Base-by-base conservation (phyloP, 2,113 vertebrate species). In the Tragelaphus buxtoni region DNA sequence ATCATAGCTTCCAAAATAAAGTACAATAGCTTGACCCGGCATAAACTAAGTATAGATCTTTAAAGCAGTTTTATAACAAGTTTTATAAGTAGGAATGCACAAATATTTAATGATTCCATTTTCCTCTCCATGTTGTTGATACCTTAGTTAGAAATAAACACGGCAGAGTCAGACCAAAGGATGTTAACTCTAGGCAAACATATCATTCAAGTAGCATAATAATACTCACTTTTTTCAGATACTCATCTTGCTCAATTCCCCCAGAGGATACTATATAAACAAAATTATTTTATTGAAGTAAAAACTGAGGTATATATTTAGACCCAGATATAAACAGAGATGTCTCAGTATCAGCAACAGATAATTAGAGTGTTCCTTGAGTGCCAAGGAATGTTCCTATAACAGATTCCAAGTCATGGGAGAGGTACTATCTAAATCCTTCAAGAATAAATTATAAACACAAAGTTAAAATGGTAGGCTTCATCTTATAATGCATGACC, bases 51-150 rank as follows among this genome's bases (percentile, higher is more conserved):
- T 35, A 82, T 7, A 58, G 9, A 39, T 39, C 39, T 72, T 72
- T 72, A 72, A 22, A 72, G 35, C 5, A 6, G 35, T 53, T 93
- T 96, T 91, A 58, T 20, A 72, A 28, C 39, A 79, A 79, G 47
- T n/a, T 77, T 79, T 79, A 51, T 63, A 95, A 45, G 24, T 26
- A 86, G 22, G 32, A 93, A 76, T 24, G 26, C 30, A 96, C 47
- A 89, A 92, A 79, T 87, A 28, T 74, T 95, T 93, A 91, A 60
- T 74, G 60, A 77, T 80, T 89, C 32, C n/a, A 97, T 95, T 93
- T 95, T 79, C 49, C 17, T 84, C 11, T 80, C 80, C 20, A 18
- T 49, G 7, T 32, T 88, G 55, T 47, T 92, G 69, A n/a, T 92
- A 83, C 39, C 72, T 89, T 53, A 26, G 42, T 56, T 55, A 94